Evolutionary conservation across 2,797 vertebrate species (phyloP), one percentile per base, ranked within the genome.

Genomic region (Protonibea diacanthus): DNA sequence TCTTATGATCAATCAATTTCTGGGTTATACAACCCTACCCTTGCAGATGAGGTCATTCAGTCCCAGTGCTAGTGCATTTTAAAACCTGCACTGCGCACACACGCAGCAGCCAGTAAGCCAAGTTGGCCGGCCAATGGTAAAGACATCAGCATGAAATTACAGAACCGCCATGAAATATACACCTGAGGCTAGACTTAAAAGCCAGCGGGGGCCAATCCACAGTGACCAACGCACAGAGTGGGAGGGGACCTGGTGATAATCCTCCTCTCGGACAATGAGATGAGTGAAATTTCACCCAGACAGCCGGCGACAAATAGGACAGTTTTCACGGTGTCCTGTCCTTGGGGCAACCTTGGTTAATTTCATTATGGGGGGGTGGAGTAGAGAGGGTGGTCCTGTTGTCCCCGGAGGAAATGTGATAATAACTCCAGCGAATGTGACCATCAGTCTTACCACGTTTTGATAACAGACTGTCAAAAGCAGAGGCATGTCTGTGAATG

Each of bases 111-210:
- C 1, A 29, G 56, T 33, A 62, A 83, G 76, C 47, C 63, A 74
- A 55, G 65, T 74, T 62, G 74, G 65, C 68, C 7, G 8, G 59
- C 52, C 51, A 2, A 40, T 7, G 20, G 68, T 64, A 59, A 80
- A 82, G 81, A 76, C 81, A 71, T 76, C 80, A 75, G 91, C 85
- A 85, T 95, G 92, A 90, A 94, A 95, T 96, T 94, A 92, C 93
- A 95, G 94, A 94, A 74, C 83, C 60, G 14, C 79, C 81, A 86
- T 94, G 89, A 93, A 95, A 93, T 90, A 92, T 90, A 87, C 90
- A 93, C 90, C 82, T 76, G 76, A 81, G 82, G 84, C 65, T 23
- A 73, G 82, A 76, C 76, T 84, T 76, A 71, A 88, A 81, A 81
- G 82, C 64, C 72, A 62, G 69, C 29, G 5, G 59, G 66, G 70